Evolutionary conservation across 1,140 invertebrate genomes (phyloP).

Genomic region (Anastatus disparis): DNA sequence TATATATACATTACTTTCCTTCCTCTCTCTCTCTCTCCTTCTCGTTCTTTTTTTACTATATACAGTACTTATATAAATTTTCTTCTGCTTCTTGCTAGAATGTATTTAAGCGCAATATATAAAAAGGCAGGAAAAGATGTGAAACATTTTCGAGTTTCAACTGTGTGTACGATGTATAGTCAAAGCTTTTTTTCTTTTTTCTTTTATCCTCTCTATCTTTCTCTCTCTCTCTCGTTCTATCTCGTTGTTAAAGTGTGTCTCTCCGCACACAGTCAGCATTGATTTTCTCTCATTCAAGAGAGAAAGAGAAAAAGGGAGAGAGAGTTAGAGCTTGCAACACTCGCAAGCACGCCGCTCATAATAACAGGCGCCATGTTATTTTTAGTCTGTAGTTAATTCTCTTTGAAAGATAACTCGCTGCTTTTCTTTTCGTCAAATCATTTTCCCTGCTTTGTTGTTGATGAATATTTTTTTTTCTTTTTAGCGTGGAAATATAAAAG

Average conservation of each 20-base stretch:
- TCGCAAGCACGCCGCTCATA: constrained; percentile 38
- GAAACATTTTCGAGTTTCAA: constrained; percentile 11
- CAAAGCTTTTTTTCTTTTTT: no score
- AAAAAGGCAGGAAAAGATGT: constrained; percentile 22
- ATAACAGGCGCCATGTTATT: constrained; percentile 53
- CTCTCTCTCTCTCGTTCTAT: no score
- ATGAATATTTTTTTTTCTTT: no score
- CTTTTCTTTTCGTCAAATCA: neutral
- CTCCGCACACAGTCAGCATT: constrained; percentile 34
- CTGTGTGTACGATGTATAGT: constrained; percentile 29
- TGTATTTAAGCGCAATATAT: constrained; percentile 15
- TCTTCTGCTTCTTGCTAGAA: constrained; percentile 10
- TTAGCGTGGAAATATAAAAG: no score
- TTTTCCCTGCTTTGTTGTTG: neutral
- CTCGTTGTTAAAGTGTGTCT: constrained; percentile 9
- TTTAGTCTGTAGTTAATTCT: constrained; percentile 42
- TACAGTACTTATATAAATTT: constrained; percentile 13
- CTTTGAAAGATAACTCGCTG: constrained; percentile 16
- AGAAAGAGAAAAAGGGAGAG: no score
- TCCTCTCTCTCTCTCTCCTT: neutral
- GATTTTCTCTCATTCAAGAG: constrained; percentile 36
- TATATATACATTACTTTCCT: neutral
- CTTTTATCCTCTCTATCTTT: no score
- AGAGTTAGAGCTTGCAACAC: constrained; percentile 5
- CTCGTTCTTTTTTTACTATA: neutral